Evolutionary conservation across 2,113 vertebrate species (phyloP).

Genomic region (Trematocara nigrifrons): DNA sequence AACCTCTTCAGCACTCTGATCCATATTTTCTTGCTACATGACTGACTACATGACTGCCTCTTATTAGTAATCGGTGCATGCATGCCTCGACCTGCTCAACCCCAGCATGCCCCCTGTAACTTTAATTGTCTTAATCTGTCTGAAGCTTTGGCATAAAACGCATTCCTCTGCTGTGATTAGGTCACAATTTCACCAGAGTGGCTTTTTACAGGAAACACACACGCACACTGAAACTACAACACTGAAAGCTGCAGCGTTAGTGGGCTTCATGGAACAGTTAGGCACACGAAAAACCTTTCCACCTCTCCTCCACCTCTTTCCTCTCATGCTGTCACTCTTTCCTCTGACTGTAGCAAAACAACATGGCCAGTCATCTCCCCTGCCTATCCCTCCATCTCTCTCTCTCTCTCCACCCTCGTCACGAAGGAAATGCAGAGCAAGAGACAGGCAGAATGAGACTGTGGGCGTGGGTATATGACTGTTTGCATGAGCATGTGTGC

Average conservation of each 20-base stretch:
- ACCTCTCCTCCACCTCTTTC: slow-evolving; percentile 59
- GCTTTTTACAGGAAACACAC: slow-evolving; percentile 37
- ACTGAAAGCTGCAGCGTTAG: slow-evolving; percentile 16
- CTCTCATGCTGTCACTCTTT: slow-evolving; percentile 59
- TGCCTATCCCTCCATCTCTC: slow-evolving; percentile 30
- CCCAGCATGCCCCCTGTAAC: not conserved
- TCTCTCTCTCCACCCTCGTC: slow-evolving; percentile 25
- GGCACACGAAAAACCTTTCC: slow-evolving; percentile 30
- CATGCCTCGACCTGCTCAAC: not conserved
- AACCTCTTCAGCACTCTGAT: not conserved
- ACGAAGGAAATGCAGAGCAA: slow-evolving; percentile 25
- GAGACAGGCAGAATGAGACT: slow-evolving; percentile 28
- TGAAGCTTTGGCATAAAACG: not conserved
- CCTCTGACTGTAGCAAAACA: slow-evolving; percentile 54
- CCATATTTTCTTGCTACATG: not conserved
- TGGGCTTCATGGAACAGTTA: slow-evolving; percentile 48
- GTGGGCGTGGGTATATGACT: slow-evolving; percentile 42
- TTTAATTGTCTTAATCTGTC: not conserved
- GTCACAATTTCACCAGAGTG: slow-evolving; percentile 6
- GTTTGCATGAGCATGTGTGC: slow-evolving; percentile 33
- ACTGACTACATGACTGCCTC: not conserved
- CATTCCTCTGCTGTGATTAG: slow-evolving; percentile 1
- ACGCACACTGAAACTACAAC: slow-evolving; percentile 25
- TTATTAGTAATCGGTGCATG: not conserved
- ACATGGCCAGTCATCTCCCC: slow-evolving; percentile 50